phyloP scores from a whole-genome alignment of 2,113 vertebrate genomes.

The Panthera leo region DNA sequence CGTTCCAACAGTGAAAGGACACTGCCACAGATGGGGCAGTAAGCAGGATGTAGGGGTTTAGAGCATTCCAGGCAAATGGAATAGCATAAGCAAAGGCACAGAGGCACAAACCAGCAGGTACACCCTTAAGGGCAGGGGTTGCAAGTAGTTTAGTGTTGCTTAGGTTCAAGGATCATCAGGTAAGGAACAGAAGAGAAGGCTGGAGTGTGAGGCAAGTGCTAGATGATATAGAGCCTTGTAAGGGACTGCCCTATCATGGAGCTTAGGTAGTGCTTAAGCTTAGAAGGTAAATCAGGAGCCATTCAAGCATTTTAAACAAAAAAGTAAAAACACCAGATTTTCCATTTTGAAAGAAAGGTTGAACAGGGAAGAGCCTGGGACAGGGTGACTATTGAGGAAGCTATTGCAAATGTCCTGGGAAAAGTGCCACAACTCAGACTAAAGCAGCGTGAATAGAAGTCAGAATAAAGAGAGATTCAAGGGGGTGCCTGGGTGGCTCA shows the following conservation, averaged over 20 bases:
- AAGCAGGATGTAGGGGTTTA: neutral
- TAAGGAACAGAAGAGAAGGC: neutral
- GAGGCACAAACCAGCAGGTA: neutral
- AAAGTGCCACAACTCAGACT: neutral
- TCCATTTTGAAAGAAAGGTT: neutral
- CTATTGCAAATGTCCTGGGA: neutral
- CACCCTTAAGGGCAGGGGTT: too few species aligned
- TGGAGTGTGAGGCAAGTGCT: neutral
- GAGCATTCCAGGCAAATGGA: neutral
- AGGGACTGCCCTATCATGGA: neutral
- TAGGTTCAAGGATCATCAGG: neutral
- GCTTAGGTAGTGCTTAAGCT: neutral
- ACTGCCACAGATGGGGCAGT: neutral
- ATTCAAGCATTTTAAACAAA: neutral
- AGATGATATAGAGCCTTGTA: rapidly evolving
- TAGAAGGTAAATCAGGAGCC: neutral
- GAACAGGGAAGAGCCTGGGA: neutral
- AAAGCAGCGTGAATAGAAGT: neutral
- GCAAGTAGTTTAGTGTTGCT: too few species aligned
- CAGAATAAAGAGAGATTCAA: neutral
- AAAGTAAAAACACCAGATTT: neutral
- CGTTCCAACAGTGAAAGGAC: neutral
- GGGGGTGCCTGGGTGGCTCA: too few species aligned
- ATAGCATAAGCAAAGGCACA: neutral
- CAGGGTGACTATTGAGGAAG: neutral